A percentile compares a stretch with the other conserved stretches of the same genome.
Evolutionary conservation across 2,797 vertebrate species (phyloP).

Genomic region (Allobates femoralis): DNA sequence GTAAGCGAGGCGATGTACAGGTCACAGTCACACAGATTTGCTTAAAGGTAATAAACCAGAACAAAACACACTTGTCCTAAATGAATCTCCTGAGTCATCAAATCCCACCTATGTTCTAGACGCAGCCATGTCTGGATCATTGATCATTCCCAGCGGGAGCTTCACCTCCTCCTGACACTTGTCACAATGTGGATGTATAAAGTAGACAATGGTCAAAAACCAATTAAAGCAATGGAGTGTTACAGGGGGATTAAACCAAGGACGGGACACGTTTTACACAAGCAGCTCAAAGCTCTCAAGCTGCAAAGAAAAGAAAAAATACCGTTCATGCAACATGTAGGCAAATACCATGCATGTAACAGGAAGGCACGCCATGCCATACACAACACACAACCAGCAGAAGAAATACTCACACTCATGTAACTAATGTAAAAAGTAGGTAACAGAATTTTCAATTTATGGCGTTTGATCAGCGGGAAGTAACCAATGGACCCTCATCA

Average conservation of each 20-base stretch:
- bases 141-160: conserved; percentile 8
- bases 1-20: not conserved
- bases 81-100: not conserved
- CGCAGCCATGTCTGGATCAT: not conserved
- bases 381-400: not conserved
- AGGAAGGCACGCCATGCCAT: not conserved
- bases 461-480: no score
- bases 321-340: not conserved
- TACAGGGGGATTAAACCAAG: conserved; percentile 4
- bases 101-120: not conserved
- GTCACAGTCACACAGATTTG: no score
- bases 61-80: not conserved
- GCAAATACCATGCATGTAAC: not conserved
- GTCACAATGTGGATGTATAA: conserved; percentile 16
- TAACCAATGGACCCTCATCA: no score
- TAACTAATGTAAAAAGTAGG: not conserved
- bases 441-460: not conserved
- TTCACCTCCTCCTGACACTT: not conserved
- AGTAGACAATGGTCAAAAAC: conserved; percentile 20
- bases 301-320: not conserved
- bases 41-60: not conserved
- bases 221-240: conserved; percentile 31
- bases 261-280: not conserved
- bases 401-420: not conserved
- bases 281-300: not conserved